Evolutionary conservation across 2,888 invertebrate species (phyloP), one percentile per base, ranked within the genome.

Genomic region (Drosophila birchii): DNA sequence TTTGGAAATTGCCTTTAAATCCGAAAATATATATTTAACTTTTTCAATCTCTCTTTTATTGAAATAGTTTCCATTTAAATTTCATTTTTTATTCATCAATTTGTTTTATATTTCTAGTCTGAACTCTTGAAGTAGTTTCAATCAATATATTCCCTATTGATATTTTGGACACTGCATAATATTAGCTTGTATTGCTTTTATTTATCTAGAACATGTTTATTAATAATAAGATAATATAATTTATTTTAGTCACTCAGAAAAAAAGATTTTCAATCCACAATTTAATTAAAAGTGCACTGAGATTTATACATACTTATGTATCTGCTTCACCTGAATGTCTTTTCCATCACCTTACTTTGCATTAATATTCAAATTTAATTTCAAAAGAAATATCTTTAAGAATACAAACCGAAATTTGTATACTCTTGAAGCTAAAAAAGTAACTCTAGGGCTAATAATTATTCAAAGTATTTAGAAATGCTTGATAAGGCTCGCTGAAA

Each of bases 331-430:
- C 23, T 26, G 2, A 16, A 16, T 55, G 16, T 16, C 7, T 39
- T n/a, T 18, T 18, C 14, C 12, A 20, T 56, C 14, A 2, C 16
- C 36, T 43, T 8, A 16, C 38, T 45, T 66, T 20, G 36, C 29
- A 66, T 66, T 26, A 20, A 49, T 36, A 68, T 49, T 49, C 47
- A 20, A 51, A 43, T 51, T 51, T 36, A 51, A 62, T 61, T 58
- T 32, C 34, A 16, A 36, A 32, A 16, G 16, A 9, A 45, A 9
- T 29, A 3, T 6, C 45, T 47, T n/a, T 3, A 11, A 11, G 26
- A 29, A 11, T 9, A 1, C 5, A 34, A 6, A 5, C 9, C 34
- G 16, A 34, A 20, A 8, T 20, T 16, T 51, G 20, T 34, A 51
- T 20, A 51, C 51, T 20, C 51, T 51, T 32, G 0, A 23, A 23